Evolutionary conservation across 2,113 vertebrate genomes (phyloP).

Genomic region (Rousettus leschenaultii): DNA sequence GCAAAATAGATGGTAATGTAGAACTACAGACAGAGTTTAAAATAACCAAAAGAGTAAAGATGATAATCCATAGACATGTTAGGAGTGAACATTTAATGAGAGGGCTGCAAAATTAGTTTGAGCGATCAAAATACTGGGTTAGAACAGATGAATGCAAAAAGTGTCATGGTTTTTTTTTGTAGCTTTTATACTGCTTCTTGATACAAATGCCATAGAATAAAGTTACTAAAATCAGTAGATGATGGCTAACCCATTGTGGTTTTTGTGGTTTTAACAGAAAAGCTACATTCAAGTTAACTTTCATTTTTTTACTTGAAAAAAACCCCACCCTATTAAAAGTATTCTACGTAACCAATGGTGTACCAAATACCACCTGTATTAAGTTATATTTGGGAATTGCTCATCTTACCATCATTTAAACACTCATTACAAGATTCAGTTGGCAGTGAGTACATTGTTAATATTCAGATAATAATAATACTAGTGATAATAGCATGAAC

Average conservation of each 20-base stretch:
- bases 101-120: background rate
- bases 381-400: background rate
- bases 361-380: background rate
- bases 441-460: background rate
- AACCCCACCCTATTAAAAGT: background rate
- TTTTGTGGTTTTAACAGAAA: background rate
- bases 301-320: slow-evolving; percentile 8
- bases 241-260: background rate
- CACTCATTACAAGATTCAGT: background rate
- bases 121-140: background rate
- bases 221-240: background rate
- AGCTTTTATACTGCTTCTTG: background rate
- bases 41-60: background rate
- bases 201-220: background rate
- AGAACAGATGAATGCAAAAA: background rate
- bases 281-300: background rate
- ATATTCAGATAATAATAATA: background rate
- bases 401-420: background rate
- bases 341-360: background rate
- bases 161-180: background rate
- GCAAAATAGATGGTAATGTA: background rate
- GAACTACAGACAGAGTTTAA: background rate
- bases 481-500: background rate
- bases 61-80: background rate
- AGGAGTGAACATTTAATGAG: background rate